These are phyloP conservation scores for Zaprionus kolodkinae DNA, from an alignment of 1,140 invertebrate genomes.

Conservation along the genomic window DNA sequence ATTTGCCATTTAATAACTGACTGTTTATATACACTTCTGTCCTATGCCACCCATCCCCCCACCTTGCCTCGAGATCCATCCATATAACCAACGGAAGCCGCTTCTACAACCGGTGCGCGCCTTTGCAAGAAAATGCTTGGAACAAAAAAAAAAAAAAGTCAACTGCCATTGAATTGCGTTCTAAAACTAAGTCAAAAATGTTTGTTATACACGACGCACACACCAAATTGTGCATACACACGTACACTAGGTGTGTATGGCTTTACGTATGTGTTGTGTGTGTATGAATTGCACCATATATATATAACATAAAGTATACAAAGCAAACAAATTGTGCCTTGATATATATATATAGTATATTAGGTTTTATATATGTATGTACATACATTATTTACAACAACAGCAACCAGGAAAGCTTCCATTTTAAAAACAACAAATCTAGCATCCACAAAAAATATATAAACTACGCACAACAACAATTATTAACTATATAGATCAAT, in stretches of 20 bases:
- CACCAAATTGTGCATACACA: slow-evolving; percentile 5
- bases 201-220: slow-evolving; percentile 27
- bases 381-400: slow-evolving; percentile 22
- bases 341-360: slow-evolving; percentile 50
- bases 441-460: slow-evolving; percentile 25
- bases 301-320: slow-evolving; percentile 45
- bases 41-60: no score
- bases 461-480: slow-evolving; percentile 58
- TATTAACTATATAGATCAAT: slow-evolving; percentile 21
- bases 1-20: slow-evolving; percentile 54
- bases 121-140: slow-evolving; percentile 41
- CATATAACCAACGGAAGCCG: slow-evolving; percentile 20
- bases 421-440: slow-evolving; percentile 31
- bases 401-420: slow-evolving; percentile 31
- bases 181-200: slow-evolving; percentile 72
- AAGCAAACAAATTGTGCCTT: slow-evolving; percentile 74
- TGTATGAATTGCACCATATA: slow-evolving; percentile 25
- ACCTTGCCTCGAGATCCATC: slow-evolving; percentile 7
- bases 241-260: slow-evolving; percentile 25
- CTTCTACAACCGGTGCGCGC: slow-evolving; percentile 38
- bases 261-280: slow-evolving; percentile 1
- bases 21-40: slow-evolving; percentile 15
- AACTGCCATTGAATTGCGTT: slow-evolving; percentile 79
- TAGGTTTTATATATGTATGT: slow-evolving; percentile 41
- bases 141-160: slow-evolving; percentile 59